phyloP scores from a whole-genome alignment of 1,140 invertebrate species.

The Anadara kagoshimensis region DNA sequence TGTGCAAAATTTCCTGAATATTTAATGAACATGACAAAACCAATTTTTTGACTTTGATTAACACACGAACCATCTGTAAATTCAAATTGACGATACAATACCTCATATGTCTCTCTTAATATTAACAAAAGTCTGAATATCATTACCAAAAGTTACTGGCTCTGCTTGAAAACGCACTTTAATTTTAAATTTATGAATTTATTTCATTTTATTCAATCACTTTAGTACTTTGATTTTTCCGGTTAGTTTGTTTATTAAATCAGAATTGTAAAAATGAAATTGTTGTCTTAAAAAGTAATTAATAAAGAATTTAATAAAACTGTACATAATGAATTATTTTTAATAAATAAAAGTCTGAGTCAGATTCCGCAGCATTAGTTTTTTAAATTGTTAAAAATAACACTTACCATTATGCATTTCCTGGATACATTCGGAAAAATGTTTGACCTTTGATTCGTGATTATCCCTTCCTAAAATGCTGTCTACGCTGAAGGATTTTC shows the following conservation, averaged over 20 bases:
- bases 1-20: neutral
- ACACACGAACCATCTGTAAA: neutral
- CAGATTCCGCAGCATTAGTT: conserved; percentile 4
- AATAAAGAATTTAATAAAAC: neutral
- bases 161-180: no score
- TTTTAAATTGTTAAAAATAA: neutral
- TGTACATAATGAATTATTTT: neutral
- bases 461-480: conserved; percentile 25
- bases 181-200: no score
- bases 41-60: neutral
- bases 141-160: no score
- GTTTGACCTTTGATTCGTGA: neutral
- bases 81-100: neutral
- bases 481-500: conserved; percentile 29
- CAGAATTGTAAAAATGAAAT: no score
- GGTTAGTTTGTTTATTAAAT: no score
- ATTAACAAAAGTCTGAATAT: neutral
- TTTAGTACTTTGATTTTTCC: no score
- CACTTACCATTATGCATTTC: neutral
- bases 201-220: no score
- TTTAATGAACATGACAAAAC: neutral
- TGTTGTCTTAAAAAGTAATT: no score
- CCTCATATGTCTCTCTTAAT: neutral
- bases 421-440: no score
- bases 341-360: neutral